phyloP scores from a whole-genome alignment of 2,113 vertebrate genomes.

The human region GRCh38 chr2:233399501-233400000 shows the following conservation, averaged over 20 bases:
- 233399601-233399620: neutral
- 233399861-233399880: neutral
- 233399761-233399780: neutral
- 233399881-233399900: neutral
- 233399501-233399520: neutral
- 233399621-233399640: neutral
- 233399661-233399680: neutral
- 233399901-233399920: neutral
- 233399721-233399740: neutral
- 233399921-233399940: neutral
- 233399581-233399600: neutral
- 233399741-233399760: neutral
- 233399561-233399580: neutral
- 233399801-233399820: neutral
- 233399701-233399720: neutral
- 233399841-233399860: neutral
- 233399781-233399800: neutral
- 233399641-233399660: neutral
- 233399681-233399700: neutral
- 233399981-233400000: neutral
- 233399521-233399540: neutral
- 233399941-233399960: neutral
- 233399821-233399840: neutral
- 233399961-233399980: neutral
- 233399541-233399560: neutral